Evolutionary conservation across 2,113 vertebrate species (phyloP).

Genomic region (Dasyornis broadbenti): DNA sequence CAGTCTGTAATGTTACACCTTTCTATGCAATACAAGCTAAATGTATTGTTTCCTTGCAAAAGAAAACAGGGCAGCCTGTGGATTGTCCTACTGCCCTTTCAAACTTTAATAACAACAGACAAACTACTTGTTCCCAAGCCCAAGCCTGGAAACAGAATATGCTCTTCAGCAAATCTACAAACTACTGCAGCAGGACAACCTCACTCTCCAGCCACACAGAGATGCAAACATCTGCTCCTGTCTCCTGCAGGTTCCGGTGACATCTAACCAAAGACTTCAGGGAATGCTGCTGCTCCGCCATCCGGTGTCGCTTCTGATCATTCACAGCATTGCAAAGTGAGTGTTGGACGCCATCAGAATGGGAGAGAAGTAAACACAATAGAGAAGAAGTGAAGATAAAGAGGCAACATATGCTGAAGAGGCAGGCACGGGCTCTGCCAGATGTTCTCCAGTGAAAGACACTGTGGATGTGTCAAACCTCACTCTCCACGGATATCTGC

Average conservation of each 20-base stretch:
- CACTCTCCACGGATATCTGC: fast-evolving
- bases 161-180: background rate
- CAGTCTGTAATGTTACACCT: background rate
- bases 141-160: background rate
- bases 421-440: background rate
- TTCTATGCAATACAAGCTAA: background rate
- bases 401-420: background rate
- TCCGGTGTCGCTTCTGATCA: background rate
- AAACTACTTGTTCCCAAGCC: background rate
- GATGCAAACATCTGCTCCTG: background rate
- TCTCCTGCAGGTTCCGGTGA: background rate
- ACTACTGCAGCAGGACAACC: background rate
- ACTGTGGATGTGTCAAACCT: background rate
- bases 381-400: background rate
- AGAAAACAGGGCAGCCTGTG: background rate
- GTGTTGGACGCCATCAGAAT: fast-evolving
- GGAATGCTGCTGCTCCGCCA: background rate
- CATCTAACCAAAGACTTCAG: background rate
- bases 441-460: background rate
- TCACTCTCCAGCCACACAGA: background rate
- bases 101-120: background rate
- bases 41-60: background rate
- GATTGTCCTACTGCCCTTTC: background rate
- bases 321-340: fast-evolving
- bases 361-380: background rate